These are phyloP conservation scores for Bombylius major DNA, from an alignment of 2,888 invertebrate genomes.

Conservation along the genomic window DNA sequence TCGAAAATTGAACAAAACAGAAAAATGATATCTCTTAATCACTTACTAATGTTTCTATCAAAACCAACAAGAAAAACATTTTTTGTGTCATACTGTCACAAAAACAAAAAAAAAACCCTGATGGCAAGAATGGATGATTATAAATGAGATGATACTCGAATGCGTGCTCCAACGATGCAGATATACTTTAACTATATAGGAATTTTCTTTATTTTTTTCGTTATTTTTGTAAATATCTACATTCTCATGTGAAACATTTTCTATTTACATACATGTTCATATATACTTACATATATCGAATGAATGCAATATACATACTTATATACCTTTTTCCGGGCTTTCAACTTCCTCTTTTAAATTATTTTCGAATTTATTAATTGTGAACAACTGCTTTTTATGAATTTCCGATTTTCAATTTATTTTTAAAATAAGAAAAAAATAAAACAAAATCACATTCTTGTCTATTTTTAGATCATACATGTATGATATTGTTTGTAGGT, in stretches of 20 bases:
- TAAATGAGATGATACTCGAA: background rate
- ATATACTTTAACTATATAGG: background rate
- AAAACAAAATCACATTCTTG: too few relatives aligned
- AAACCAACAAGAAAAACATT: slow-evolving; percentile 10
- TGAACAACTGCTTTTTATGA: background rate
- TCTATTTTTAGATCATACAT: too few relatives aligned
- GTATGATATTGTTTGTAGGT: too few relatives aligned
- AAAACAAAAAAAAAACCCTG: background rate
- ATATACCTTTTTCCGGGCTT: background rate
- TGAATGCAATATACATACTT: background rate
- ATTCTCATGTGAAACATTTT: too few relatives aligned
- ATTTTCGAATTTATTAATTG: background rate
- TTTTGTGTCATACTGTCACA: slow-evolving; percentile 1
- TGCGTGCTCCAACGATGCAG: background rate
- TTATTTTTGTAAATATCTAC: too few relatives aligned
- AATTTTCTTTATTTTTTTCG: too few relatives aligned
- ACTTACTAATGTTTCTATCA: slow-evolving; percentile 13
- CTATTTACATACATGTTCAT: too few relatives aligned
- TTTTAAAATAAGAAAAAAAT: too few relatives aligned
- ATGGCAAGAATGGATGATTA: background rate
- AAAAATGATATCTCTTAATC: slow-evolving; percentile 11
- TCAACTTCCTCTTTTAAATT: background rate
- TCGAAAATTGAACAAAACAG: slow-evolving; percentile 6
- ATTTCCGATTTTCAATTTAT: background rate
- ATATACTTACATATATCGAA: too few relatives aligned